These are phyloP conservation scores for Ptychobarbus kaznakovi DNA, from an alignment of 2,797 vertebrate genomes.

Conservation along the genomic window DNA sequence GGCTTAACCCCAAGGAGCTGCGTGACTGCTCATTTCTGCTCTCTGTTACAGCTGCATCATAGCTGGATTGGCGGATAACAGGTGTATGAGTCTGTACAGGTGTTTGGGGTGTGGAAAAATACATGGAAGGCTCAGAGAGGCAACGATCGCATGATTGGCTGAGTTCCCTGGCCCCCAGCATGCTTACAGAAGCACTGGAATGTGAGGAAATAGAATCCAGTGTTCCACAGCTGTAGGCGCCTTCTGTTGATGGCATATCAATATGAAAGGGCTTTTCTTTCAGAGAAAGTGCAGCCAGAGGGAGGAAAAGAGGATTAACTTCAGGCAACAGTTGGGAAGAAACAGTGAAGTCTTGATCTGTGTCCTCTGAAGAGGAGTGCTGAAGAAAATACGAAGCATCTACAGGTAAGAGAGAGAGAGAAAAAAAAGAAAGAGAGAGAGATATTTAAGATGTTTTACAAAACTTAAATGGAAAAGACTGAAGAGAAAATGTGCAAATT, in stretches of 20 bases:
- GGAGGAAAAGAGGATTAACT: conserved; percentile 64
- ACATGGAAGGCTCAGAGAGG: conserved; percentile 76
- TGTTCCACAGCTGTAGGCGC: conserved; percentile 69
- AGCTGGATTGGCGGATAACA: conserved; percentile 78
- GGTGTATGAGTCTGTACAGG: conserved; percentile 66
- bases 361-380: conserved; percentile 77
- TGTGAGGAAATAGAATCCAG: conserved; percentile 70
- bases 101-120: conserved; percentile 68
- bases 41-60: conserved; percentile 72
- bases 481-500: not conserved
- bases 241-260: conserved; percentile 65
- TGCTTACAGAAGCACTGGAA: conserved; percentile 60
- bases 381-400: conserved; percentile 63
- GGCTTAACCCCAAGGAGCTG: conserved; percentile 54
- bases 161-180: conserved; percentile 58
- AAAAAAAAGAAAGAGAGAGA: not conserved
- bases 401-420: conserved; percentile 33
- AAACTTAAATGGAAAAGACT: not conserved
- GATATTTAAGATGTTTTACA: no score
- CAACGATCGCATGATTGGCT: conserved; percentile 71
- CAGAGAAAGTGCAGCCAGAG: conserved; percentile 62
- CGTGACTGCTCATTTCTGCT: conserved; percentile 67
- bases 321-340: conserved; percentile 55
- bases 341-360: conserved; percentile 69
- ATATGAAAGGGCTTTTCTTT: conserved; percentile 72